These are phyloP conservation scores for Cheilinus undulatus DNA, from an alignment of 2,113 vertebrate species.

Conservation along the genomic window DNA sequence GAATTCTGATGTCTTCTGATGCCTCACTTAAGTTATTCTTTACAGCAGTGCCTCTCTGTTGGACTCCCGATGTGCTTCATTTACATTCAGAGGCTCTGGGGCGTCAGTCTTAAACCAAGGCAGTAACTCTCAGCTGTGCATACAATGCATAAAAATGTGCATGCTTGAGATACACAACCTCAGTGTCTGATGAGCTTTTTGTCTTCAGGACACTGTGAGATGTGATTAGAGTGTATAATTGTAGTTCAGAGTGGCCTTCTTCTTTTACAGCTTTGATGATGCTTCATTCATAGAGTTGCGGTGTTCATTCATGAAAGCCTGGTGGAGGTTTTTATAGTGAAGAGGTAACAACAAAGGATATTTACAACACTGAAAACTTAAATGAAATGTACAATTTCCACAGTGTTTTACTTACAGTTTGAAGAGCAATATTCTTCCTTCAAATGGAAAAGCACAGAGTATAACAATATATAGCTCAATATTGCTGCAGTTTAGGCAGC, in stretches of 20 bases:
- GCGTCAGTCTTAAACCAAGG: not conserved
- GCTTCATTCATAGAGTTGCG: not conserved
- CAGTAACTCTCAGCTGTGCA: not conserved
- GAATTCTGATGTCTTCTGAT: not conserved
- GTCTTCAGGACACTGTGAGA: not conserved
- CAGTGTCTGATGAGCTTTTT: conserved; percentile 3
- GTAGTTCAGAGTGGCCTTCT: not conserved
- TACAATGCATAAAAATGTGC: not conserved
- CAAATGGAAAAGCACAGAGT: conserved; percentile 4
- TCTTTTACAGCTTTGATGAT: not conserved
- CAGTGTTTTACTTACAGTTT: conserved; percentile 5
- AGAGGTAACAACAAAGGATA: too few relatives aligned
- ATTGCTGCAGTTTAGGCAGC: conserved; percentile 12
- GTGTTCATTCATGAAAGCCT: not conserved
- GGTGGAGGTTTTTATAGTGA: too few relatives aligned
- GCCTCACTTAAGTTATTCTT: not conserved
- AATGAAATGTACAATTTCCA: not conserved
- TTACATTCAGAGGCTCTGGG: conserved; percentile 39
- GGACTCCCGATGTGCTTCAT: conserved; percentile 17
- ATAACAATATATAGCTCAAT: conserved; percentile 7
- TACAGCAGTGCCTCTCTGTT: conserved; percentile 9
- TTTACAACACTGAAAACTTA: not conserved
- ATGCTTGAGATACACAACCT: not conserved
- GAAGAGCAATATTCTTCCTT: conserved; percentile 7
- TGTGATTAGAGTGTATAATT: not conserved